Base-by-base conservation (phyloP, 1,140 invertebrate species). In the Musca vetustissima region DNA sequence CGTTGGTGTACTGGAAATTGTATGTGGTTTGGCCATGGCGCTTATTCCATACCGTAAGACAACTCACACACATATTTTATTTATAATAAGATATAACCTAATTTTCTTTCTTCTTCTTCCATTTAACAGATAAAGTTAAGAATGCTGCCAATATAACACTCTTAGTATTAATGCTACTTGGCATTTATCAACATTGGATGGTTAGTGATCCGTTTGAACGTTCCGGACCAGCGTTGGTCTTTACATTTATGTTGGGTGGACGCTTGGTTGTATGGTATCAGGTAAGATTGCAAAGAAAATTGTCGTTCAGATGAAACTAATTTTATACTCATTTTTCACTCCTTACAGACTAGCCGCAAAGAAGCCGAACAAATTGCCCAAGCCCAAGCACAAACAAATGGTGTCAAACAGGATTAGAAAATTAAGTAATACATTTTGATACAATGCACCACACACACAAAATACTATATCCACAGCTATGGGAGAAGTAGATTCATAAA, bases 241-340 rank as follows among this genome's bases (percentile, higher is more conserved):
- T 99, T 83, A 93, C 95, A 75, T 94, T 98, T 75, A 95, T 99
- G 90, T 84, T 98, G n/a, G 90, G 89, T 55, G 97, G 96, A 73
- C 88, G 97, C 71, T 84, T 99, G 50, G 92, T 98, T 15, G 88
- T 90, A 22, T 90, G 86, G 86, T 88, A 83, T 71, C 81, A 83
- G 72, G 70, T 75, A 64, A 17, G 67, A n/a, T 61, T 64, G 9
- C 22, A 49, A 17, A 17, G 1, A 68, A 36, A 2, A 17, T 53
- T 32, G 32, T 28, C 8, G 28, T 28, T 28, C 8, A 3, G 28
- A 13, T 55, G 52, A 55, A 9, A 24, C 52, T 53, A 64, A 64
- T 25, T 69, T 19, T 47, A 13, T 32, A 22, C 28, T 11, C 13
- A 61, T 47, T 19, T 65, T 64, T 71, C 71, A 72, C 75, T 77